These are phyloP conservation scores for Abscondita cerata DNA, from an alignment of 2,888 invertebrate species.

Conservation along the genomic window DNA sequence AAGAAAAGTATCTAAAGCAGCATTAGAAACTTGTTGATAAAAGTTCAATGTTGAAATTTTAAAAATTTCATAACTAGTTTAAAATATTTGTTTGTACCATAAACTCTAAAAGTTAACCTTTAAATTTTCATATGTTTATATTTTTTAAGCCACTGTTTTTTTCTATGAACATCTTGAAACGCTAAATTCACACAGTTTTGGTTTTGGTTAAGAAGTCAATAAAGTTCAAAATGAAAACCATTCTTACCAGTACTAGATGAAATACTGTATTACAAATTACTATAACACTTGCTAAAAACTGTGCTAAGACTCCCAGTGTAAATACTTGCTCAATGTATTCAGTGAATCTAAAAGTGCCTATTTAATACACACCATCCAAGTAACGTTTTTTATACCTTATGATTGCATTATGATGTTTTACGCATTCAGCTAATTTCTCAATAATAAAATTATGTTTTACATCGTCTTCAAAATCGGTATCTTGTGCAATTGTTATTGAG, in stretches of 20 bases:
- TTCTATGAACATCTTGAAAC: no score
- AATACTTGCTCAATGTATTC: constrained; percentile 25
- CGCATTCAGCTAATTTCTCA: constrained; percentile 19
- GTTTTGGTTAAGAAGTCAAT: no score
- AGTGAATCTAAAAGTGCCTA: constrained; percentile 21
- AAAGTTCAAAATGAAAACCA: no score
- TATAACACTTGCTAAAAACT: constrained; percentile 27
- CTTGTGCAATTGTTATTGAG: background rate
- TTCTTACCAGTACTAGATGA: constrained; percentile 27
- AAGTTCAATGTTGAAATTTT: no score
- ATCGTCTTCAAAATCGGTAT: background rate
- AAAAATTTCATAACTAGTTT: no score
- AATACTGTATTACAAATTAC: constrained; percentile 31
- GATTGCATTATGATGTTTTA: constrained; percentile 25
- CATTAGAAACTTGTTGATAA: no score
- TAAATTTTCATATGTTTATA: no score
- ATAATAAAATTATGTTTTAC: background rate
- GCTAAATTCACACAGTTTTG: no score
- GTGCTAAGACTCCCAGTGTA: constrained; percentile 23
- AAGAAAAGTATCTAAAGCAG: no score
- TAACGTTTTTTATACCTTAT: constrained; percentile 12
- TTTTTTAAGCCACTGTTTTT: no score
- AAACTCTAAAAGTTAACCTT: no score
- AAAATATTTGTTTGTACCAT: no score
- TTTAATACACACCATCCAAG: background rate